Conservation (phyloP, 1,140 invertebrate species). For the Drosophila mauritiana region DNA sequence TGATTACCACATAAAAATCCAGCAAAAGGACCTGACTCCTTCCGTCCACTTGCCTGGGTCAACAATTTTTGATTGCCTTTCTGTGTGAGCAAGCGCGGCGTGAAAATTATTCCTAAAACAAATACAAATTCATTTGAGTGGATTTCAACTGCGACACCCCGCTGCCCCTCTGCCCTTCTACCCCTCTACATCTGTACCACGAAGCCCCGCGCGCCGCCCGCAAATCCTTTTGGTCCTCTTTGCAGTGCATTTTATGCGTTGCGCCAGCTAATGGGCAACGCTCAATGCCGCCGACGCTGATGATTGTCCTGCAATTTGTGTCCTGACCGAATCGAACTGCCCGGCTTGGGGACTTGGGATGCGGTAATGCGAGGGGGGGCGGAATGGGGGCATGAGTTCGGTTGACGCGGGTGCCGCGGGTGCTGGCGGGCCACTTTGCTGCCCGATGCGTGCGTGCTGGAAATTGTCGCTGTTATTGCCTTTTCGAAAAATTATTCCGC, state of each 20-base stretch:
- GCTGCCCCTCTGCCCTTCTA: too few species aligned
- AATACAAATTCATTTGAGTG: conserved; percentile 81
- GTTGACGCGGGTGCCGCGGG: not conserved
- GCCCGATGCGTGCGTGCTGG: conserved; percentile 61
- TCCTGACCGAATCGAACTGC: conserved; percentile 39
- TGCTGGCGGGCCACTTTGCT: not conserved
- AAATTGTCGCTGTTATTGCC: conserved; percentile 78
- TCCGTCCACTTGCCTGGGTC: conserved; percentile 41
- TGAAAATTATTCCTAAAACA: conserved; percentile 77
- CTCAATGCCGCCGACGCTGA: conserved; percentile 45
- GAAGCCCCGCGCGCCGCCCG: too few species aligned
- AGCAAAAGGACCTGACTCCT: conserved; percentile 39
- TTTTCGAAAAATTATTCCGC: conserved; percentile 79
- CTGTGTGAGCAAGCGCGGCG: conserved; percentile 23
- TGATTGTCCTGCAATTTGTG: conserved; percentile 79
- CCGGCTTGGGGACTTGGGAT: conserved; percentile 15
- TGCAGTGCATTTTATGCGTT: conserved; percentile 69
- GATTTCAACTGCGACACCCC: conserved; percentile 58
- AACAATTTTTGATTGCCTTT: conserved; percentile 73
- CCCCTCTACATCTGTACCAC: too few species aligned
- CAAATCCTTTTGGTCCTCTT: conserved; percentile 68
- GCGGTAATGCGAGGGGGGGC: not conserved
- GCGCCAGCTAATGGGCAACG: conserved; percentile 55
- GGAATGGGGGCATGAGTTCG: not conserved
- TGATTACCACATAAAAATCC: conserved; percentile 80